These are phyloP conservation scores for Chroicocephalus ridibundus DNA, from an alignment of 2,113 vertebrate genomes.

Conservation along the genomic window DNA sequence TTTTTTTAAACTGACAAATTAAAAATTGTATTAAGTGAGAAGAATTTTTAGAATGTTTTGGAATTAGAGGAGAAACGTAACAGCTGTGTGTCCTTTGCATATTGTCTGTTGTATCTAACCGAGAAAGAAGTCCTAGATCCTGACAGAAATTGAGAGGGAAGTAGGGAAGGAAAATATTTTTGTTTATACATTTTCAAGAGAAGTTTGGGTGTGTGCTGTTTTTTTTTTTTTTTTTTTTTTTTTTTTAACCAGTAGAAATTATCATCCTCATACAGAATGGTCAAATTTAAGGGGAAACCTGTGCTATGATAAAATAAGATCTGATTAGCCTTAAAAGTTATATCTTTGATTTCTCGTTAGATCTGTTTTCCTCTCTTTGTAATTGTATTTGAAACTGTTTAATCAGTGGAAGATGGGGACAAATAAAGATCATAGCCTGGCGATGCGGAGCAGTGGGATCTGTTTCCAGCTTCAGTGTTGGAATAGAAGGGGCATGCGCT, in stretches of 20 bases:
- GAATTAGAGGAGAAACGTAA: neutral
- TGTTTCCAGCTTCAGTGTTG: neutral
- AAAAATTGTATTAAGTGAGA: rapidly evolving
- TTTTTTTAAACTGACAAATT: neutral
- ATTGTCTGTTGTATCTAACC: neutral
- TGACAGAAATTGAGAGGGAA: neutral
- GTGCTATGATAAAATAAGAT: neutral
- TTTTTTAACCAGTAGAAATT: neutral
- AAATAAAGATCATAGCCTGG: neutral
- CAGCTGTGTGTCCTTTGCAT: neutral
- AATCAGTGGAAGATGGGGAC: neutral
- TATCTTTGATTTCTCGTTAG: neutral
- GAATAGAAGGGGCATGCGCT: neutral
- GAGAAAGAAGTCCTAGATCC: neutral
- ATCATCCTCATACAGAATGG: neutral
- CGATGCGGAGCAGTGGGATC: neutral
- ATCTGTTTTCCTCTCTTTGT: neutral
- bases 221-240: neutral
- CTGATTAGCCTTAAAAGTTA: neutral
- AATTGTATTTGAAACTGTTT: neutral
- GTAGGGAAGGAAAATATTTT: neutral
- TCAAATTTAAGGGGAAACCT: neutral
- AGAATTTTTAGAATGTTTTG: neutral
- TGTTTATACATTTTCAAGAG: neutral
- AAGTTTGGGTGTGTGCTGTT: neutral